Evolutionary conservation across 2,113 vertebrate genomes (phyloP).

Genomic region (Microtus montanus): DNA sequence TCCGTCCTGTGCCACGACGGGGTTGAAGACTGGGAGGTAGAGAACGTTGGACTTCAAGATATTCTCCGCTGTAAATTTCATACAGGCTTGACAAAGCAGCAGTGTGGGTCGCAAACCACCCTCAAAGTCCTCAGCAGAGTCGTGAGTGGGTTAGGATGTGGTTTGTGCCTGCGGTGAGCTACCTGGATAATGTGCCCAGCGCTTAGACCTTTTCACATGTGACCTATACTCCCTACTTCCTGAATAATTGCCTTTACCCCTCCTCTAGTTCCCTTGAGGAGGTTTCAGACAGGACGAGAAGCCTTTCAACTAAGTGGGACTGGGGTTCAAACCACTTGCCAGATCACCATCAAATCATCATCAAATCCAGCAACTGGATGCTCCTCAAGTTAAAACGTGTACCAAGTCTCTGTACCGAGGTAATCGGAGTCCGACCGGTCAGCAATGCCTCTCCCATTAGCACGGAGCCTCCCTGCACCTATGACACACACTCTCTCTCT

Average conservation of each 20-base stretch:
- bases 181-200: background rate
- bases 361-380: background rate
- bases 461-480: background rate
- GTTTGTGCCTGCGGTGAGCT: background rate
- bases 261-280: background rate
- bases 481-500: conserved; percentile 6
- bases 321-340: background rate
- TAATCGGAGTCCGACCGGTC: background rate
- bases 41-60: background rate
- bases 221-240: background rate
- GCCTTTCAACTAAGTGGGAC: background rate
- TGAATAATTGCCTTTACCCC: no score
- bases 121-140: background rate
- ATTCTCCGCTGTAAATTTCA: background rate
- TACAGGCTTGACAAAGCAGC: background rate
- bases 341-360: background rate
- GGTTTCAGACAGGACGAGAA: background rate
- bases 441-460: background rate
- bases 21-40: background rate
- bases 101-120: background rate
- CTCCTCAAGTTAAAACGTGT: background rate
- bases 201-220: background rate
- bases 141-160: conserved; percentile 33
- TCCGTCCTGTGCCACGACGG: no score
- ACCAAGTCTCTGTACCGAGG: background rate